These are phyloP conservation scores for Acrossocheilus wenchowensis DNA, from an alignment of 2,797 vertebrate species.

Conservation along the genomic window DNA sequence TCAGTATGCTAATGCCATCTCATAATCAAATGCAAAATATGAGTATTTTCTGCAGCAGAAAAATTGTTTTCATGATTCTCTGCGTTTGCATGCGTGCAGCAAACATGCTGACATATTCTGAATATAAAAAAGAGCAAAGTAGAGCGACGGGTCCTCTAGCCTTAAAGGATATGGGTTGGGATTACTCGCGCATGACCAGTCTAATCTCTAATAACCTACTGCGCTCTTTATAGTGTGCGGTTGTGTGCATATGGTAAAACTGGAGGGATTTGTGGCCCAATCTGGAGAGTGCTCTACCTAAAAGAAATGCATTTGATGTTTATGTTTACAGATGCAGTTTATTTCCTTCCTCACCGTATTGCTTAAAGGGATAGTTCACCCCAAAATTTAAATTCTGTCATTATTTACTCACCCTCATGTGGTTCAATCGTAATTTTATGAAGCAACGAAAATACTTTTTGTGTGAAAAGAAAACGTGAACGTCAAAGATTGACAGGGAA, in stretches of 20 bases:
- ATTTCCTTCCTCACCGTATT: neutral
- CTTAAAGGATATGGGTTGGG: slow-evolving; percentile 39
- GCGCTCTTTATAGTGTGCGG: neutral
- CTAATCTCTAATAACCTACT: slow-evolving; percentile 32
- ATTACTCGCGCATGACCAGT: slow-evolving; percentile 17
- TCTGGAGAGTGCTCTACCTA: neutral
- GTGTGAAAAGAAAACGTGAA: no score
- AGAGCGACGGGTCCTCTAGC: neutral
- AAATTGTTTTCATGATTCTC: slow-evolving; percentile 37
- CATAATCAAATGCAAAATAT: slow-evolving; percentile 47
- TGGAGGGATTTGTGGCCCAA: neutral
- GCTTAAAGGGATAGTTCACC: neutral
- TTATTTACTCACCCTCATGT: neutral
- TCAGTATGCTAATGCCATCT: slow-evolving; percentile 46
- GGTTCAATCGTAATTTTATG: neutral
- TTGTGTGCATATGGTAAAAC: slow-evolving; percentile 16
- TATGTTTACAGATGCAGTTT: neutral
- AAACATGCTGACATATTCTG: slow-evolving; percentile 27
- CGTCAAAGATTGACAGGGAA: no score
- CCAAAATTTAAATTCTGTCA: neutral
- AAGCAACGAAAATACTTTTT: no score
- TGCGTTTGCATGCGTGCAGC: slow-evolving; percentile 10
- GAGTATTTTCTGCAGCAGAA: slow-evolving; percentile 27
- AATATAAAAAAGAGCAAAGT: slow-evolving; percentile 33
- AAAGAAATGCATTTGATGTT: neutral